These are phyloP conservation scores for Drosophila emarginata DNA, from an alignment of 2,888 invertebrate species.

Conservation along the genomic window DNA sequence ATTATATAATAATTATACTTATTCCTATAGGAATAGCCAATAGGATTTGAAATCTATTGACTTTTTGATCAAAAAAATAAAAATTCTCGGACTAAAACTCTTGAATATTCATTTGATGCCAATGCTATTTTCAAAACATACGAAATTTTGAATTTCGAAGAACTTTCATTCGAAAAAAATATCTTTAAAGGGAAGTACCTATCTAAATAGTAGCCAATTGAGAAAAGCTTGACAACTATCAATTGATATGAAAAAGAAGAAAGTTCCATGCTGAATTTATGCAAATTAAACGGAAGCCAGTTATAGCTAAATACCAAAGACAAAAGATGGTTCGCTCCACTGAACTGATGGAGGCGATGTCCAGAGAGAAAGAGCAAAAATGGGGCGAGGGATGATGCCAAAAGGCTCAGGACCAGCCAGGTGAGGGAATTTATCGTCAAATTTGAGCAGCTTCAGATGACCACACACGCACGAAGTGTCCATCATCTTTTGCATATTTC, in stretches of 20 bases:
- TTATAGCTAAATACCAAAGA: conserved; percentile 26
- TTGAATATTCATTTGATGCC: too few relatives aligned
- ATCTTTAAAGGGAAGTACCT: too few relatives aligned
- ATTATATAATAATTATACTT: too few relatives aligned
- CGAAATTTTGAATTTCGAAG: too few relatives aligned
- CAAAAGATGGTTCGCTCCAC: neutral
- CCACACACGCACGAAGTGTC: conserved; percentile 51
- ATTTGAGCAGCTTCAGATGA: conserved; percentile 42
- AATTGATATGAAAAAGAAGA: conserved; percentile 6
- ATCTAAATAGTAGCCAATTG: neutral
- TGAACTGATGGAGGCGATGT: neutral
- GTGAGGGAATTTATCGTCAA: conserved; percentile 35
- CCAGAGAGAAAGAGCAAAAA: neutral
- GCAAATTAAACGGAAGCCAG: conserved; percentile 49
- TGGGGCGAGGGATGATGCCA: neutral
- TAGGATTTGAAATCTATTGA: too few relatives aligned
- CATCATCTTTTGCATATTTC: conserved; percentile 52
- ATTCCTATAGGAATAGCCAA: too few relatives aligned
- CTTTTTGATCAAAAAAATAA: too few relatives aligned
- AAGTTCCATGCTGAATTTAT: conserved; percentile 21
- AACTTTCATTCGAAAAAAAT: too few relatives aligned
- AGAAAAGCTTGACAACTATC: neutral
- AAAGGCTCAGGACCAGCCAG: conserved; percentile 26
- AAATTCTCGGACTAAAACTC: too few relatives aligned
- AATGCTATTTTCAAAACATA: too few relatives aligned